Percentiles rank a stretch among this genome's conserved stretches.
Conservation (phyloP, 2,888 invertebrate genomes). For the Anodontia alba region DNA sequence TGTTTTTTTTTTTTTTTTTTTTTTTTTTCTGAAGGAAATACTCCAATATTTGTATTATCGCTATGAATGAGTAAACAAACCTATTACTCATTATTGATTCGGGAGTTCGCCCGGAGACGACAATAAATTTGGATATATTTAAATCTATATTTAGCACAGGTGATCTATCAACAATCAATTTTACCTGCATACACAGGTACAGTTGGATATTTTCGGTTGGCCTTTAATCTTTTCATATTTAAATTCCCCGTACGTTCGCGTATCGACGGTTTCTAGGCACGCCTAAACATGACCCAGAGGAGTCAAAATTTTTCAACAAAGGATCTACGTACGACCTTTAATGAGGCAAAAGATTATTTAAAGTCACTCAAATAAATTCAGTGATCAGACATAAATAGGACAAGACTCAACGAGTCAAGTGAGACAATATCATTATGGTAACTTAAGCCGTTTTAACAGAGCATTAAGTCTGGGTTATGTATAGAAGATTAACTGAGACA, state of each 20-base stretch:
- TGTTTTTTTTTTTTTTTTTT: too few species aligned
- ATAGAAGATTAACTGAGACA: too few species aligned
- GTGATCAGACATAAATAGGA: slow-evolving; percentile 37
- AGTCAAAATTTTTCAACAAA: neutral
- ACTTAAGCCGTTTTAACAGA: neutral
- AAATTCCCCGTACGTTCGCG: slow-evolving; percentile 39
- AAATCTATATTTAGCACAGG: slow-evolving; percentile 30
- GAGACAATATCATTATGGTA: neutral
- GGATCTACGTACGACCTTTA: neutral
- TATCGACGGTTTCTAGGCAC: slow-evolving; percentile 65
- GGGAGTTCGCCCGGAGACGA: slow-evolving; percentile 21
- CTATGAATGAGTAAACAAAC: neutral
- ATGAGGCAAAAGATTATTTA: slow-evolving; percentile 34
- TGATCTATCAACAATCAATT: neutral
- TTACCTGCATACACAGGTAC: slow-evolving; percentile 14
- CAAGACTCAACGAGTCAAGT: slow-evolving; percentile 54
- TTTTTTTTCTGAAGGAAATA: too few species aligned
- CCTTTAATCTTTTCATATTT: slow-evolving; percentile 50
- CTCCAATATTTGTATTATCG: neutral
- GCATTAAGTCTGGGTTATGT: slow-evolving; percentile 4
- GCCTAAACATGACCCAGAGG: slow-evolving; percentile 61
- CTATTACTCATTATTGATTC: slow-evolving; percentile 7
- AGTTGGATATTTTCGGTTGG: slow-evolving; percentile 21
- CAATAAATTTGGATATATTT: slow-evolving; percentile 39
- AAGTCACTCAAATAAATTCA: slow-evolving; percentile 42